Percentiles rank a stretch among this genome's conserved stretches.
Conservation (phyloP, 2,113 vertebrate species). For the Ardeotis arabs region DNA sequence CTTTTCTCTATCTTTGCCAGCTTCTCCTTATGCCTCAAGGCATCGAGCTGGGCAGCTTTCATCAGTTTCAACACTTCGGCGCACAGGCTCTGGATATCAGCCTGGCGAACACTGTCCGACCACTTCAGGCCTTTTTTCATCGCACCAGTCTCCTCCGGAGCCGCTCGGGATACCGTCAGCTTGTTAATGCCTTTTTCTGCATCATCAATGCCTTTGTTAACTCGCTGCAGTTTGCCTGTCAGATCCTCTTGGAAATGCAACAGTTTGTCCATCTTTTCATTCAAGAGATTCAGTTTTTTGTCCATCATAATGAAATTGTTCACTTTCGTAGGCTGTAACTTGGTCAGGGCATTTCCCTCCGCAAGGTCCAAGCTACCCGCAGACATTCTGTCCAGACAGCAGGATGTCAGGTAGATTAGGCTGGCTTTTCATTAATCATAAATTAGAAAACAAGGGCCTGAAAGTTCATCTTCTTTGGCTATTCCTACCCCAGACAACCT, state of each 20-base stretch:
- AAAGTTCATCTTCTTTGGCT: constrained; percentile 33
- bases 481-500: not conserved
- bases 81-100: constrained; percentile 43
- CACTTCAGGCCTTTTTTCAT: not conserved
- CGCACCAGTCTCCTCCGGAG: not conserved
- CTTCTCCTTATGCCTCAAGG: constrained; percentile 74
- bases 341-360: constrained; percentile 43
- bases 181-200: constrained; percentile 74
- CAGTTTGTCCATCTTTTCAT: constrained; percentile 82
- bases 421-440: constrained; percentile 59
- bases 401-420: constrained; percentile 28
- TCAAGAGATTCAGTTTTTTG: constrained; percentile 77
- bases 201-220: constrained; percentile 75
- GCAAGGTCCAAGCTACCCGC: constrained; percentile 54
- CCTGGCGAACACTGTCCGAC: not conserved
- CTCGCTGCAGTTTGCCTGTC: constrained; percentile 75
- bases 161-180: constrained; percentile 31
- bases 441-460: not conserved
- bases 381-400: constrained; percentile 78
- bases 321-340: constrained; percentile 28
- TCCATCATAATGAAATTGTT: constrained; percentile 75
- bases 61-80: constrained; percentile 78
- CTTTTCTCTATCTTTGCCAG: constrained; percentile 81
- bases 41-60: constrained; percentile 74
- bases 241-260: constrained; percentile 79